These are phyloP conservation scores for Montipora capitata DNA, from an alignment of 92 coral and sea anemone genomes.

Conservation along the genomic window DNA sequence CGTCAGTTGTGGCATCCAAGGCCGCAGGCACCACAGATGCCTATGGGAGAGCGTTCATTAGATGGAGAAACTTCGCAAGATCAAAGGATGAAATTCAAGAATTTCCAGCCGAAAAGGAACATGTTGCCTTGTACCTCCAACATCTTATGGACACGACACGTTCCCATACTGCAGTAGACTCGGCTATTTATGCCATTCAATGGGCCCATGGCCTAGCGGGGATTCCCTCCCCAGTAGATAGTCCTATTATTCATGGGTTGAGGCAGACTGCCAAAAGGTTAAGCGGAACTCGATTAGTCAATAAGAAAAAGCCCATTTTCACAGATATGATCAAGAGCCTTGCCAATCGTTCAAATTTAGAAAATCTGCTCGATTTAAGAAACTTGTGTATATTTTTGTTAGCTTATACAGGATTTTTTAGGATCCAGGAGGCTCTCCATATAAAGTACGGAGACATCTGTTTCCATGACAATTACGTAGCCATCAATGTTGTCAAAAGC, in stretches of 20 bases:
- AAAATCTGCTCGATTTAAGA: not conserved
- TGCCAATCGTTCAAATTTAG: not conserved
- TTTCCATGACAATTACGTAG: not conserved
- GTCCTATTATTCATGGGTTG: conserved; percentile 3
- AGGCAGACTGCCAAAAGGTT: not conserved
- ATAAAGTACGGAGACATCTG: not conserved
- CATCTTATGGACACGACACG: conserved; percentile 37
- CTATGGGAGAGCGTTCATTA: conserved; percentile 53
- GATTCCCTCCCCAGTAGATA: conserved; percentile 39
- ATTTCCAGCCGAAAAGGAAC: not conserved
- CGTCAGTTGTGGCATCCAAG: conserved; percentile 41
- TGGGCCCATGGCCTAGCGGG: conserved; percentile 72
- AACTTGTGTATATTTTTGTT: not conserved
- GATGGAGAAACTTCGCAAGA: conserved; percentile 36
- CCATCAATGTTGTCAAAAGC: conserved; percentile 8
- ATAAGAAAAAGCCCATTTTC: not conserved
- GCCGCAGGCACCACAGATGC: conserved; percentile 58
- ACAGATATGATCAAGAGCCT: not conserved
- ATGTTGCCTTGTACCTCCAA: conserved; percentile 4
- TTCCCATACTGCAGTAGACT: conserved; percentile 42
- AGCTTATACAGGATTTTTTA: no score
- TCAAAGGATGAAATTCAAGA: not conserved
- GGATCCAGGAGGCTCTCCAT: not conserved
- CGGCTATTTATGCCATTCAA: conserved; percentile 65
- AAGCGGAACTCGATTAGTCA: not conserved